phyloP scores from a whole-genome alignment of 2,888 invertebrate species.

The Nomada ferruginata region DNA sequence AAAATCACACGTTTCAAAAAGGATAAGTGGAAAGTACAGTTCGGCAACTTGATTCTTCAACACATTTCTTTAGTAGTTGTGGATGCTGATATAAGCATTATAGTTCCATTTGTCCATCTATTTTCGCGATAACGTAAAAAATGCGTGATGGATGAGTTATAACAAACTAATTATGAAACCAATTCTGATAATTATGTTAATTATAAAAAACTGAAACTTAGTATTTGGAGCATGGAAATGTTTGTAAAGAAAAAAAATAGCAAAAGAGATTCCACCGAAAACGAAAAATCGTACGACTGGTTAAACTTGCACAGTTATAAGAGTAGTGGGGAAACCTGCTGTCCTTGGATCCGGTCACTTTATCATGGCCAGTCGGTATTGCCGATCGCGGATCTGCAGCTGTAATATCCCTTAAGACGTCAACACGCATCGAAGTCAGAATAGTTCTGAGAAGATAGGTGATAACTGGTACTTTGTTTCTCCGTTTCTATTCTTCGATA shows the following conservation, averaged over 20 bases:
- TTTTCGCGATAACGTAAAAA: too few species aligned
- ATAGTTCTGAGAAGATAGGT: background rate
- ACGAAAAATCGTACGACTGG: conserved; percentile 7
- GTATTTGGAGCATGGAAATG: background rate
- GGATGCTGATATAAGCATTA: too few species aligned
- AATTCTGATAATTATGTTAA: background rate
- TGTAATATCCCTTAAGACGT: background rate
- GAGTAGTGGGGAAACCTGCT: conserved; percentile 79
- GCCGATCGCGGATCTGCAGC: conserved; percentile 53
- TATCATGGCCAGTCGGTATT: conserved; percentile 70
- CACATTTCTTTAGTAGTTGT: too few species aligned
- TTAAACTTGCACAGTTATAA: conserved; percentile 16
- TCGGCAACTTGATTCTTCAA: too few species aligned
- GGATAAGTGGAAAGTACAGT: background rate
- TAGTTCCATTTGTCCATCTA: too few species aligned
- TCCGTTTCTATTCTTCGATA: background rate
- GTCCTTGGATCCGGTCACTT: conserved; percentile 76
- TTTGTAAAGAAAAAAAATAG: background rate
- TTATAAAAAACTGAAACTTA: background rate
- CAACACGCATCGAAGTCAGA: background rate
- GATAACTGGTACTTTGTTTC: background rate
- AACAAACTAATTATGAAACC: background rate
- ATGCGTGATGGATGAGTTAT: too few species aligned
- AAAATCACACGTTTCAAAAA: background rate
- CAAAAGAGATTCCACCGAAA: background rate